Evolutionary conservation across 2,113 vertebrate genomes (phyloP).

Genomic region (Alouatta palliata): DNA sequence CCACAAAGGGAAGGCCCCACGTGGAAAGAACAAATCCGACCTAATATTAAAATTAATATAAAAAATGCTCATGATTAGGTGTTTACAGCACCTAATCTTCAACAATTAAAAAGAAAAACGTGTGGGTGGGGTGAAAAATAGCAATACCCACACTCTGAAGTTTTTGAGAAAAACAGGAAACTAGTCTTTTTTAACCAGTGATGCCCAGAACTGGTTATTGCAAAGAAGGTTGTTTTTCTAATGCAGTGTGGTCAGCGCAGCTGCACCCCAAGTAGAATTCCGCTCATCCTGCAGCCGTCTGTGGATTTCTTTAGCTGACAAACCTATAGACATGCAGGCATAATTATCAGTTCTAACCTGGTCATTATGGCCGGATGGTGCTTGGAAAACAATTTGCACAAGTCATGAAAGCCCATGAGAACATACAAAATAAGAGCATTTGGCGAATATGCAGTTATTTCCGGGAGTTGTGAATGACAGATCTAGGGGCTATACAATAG

Average conservation of each 20-base stretch:
- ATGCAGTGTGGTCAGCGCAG: slow-evolving; percentile 77
- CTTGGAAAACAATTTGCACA: slow-evolving; percentile 68
- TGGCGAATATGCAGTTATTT: slow-evolving; percentile 1
- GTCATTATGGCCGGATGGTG: slow-evolving; percentile 55
- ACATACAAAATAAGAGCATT: slow-evolving; percentile 48
- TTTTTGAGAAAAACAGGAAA: slow-evolving; percentile 82
- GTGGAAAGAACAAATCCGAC: slow-evolving; percentile 18
- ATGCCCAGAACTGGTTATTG: slow-evolving; percentile 79
- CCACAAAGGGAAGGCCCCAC: neutral
- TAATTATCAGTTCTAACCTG: slow-evolving; percentile 57
- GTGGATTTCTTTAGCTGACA: slow-evolving; percentile 73
- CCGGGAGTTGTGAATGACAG: slow-evolving; percentile 37
- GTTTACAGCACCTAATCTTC: slow-evolving; percentile 71
- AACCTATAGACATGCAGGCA: slow-evolving; percentile 4
- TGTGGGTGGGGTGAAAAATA: slow-evolving; percentile 78
- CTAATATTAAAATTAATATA: slow-evolving; percentile 61
- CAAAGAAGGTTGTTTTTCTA: slow-evolving; percentile 75
- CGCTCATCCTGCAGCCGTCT: slow-evolving; percentile 64
- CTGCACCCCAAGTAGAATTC: slow-evolving; percentile 66
- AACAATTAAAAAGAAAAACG: slow-evolving; percentile 77
- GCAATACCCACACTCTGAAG: slow-evolving; percentile 75
- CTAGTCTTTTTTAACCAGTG: slow-evolving; percentile 79
- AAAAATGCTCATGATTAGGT: slow-evolving; percentile 70
- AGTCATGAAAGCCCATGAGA: slow-evolving; percentile 33
- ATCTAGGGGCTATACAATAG: slow-evolving; percentile 15